Percentiles rank a stretch among this genome's conserved stretches.
Conservation (phyloP, 2,113 vertebrate species). For the human (Homo sapiens) region GRCh38 chr13:30779001-30779500, state of each 20-base stretch:
- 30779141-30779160: not conserved
- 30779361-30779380: not conserved
- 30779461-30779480: not conserved
- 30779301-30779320: not conserved
- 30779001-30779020: not conserved
- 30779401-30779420: not conserved
- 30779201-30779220: too few relatives aligned
- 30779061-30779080: not conserved
- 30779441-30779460: not conserved
- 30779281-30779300: not conserved
- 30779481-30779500: too few relatives aligned
- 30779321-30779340: not conserved
- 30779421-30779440: not conserved
- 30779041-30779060: not conserved
- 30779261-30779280: not conserved
- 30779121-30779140: not conserved
- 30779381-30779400: not conserved
- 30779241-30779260: not conserved
- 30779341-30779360: not conserved
- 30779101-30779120: not conserved
- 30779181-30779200: not conserved
- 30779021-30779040: not conserved
- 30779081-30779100: not conserved
- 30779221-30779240: not conserved
- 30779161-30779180: not conserved